Evolutionary conservation across 2,113 vertebrate genomes (phyloP).

Genomic region (Pelodiscus sinensis): DNA sequence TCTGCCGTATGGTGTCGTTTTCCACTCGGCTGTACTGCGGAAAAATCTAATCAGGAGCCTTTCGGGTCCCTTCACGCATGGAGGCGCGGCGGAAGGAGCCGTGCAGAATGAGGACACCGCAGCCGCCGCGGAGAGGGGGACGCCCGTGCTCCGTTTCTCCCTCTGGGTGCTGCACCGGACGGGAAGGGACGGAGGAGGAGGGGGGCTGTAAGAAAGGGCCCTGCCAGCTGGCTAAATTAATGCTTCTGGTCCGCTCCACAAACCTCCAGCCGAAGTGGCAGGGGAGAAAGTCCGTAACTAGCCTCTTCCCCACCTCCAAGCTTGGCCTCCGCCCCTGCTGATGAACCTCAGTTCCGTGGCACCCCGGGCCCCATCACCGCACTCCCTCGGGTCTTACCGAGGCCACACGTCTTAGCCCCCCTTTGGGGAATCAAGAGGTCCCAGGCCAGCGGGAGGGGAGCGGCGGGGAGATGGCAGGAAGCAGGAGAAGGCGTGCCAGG

Average conservation of each 20-base stretch:
- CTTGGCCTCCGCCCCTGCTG: accelerated
- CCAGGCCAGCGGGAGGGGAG: background rate
- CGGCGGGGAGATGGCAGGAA: background rate
- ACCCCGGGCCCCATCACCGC: background rate
- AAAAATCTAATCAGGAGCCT: slow-evolving; percentile 11
- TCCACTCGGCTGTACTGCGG: background rate
- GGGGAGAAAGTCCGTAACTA: background rate
- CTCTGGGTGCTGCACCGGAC: accelerated
- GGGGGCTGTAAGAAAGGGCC: background rate
- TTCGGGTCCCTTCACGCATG: background rate
- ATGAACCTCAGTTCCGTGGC: accelerated
- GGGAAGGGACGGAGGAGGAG: background rate
- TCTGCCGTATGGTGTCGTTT: background rate
- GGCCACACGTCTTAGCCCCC: background rate
- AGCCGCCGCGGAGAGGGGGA: accelerated
- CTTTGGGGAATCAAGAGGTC: background rate
- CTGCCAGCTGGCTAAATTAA: background rate
- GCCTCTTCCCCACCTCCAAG: background rate
- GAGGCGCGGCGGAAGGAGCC: background rate
- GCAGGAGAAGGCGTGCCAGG: background rate
- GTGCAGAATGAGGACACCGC: background rate
- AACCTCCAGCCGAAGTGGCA: background rate
- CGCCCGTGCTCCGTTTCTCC: background rate
- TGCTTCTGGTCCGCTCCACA: background rate
- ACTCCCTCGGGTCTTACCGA: too few relatives aligned